Percentiles rank a stretch among this genome's conserved stretches.
Evolutionary conservation across 1,140 invertebrate species (phyloP).

Genomic region (Trachymyrmex septentrionalis): DNA sequence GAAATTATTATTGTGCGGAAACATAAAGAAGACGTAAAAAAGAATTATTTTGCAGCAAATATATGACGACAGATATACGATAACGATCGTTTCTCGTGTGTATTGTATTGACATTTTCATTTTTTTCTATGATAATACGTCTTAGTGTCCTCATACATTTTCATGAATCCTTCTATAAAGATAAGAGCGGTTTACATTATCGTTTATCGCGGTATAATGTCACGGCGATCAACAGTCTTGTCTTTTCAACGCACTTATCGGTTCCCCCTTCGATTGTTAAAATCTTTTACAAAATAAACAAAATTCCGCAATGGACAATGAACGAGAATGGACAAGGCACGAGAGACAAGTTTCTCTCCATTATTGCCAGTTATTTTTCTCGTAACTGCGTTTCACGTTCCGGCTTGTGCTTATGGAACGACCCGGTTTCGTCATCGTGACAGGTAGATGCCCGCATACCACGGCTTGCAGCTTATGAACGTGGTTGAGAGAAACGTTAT

Average conservation of each 20-base stretch:
- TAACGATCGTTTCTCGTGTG: neutral
- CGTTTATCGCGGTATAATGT: neutral
- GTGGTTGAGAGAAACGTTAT: slow-evolving; percentile 26
- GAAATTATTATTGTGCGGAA: neutral
- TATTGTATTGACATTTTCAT: neutral
- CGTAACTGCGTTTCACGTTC: slow-evolving; percentile 36
- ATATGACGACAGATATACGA: neutral
- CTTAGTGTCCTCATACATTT: neutral
- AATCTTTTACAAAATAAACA: neutral
- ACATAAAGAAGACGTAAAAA: too few species aligned
- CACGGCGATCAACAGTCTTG: neutral
- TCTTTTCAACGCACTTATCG: neutral
- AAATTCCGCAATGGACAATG: slow-evolving; percentile 8
- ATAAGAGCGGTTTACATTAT: neutral
- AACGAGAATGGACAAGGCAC: neutral
- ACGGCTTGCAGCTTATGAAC: neutral
- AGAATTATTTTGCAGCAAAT: neutral
- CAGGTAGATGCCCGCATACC: slow-evolving; percentile 53
- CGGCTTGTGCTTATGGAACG: slow-evolving; percentile 31
- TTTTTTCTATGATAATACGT: neutral
- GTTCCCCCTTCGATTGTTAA: neutral
- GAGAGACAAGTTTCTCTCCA: slow-evolving; percentile 16
- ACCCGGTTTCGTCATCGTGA: slow-evolving; percentile 48
- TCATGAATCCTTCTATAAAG: neutral
- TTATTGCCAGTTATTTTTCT: slow-evolving; percentile 56